Evolutionary conservation across 2,888 invertebrate genomes (phyloP), one percentile per base, ranked within the genome.

Genomic region (Hirtodrosophila trivittata): DNA sequence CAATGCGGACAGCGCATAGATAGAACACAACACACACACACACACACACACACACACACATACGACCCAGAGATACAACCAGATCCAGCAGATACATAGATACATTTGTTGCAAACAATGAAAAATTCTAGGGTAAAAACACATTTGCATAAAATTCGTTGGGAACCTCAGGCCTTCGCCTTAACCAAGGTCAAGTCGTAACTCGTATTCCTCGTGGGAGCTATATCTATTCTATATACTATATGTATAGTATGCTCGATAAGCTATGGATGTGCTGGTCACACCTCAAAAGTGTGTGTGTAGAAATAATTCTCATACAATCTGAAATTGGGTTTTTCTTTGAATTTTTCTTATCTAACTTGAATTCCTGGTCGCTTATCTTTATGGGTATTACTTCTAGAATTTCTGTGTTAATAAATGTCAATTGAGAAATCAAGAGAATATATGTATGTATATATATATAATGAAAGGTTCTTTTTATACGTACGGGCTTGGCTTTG

Each of bases 401-500:
- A 2, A 21, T 21, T 3, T 21, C 2, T 21, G 2, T 21, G 5
- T 5, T 21, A 21, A 9, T 37, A 51, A 39, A 21, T 30, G 41
- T 21, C n/a, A n/a, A n/a, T n/a, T n/a, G n/a, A n/a, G n/a, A n/a
- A n/a, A n/a, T n/a, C n/a, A n/a, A n/a, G n/a, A n/a, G n/a, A 25
- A 9, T 37, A 51, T 42, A 21, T 30, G 41, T 21, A 47, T 58
- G 58, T 37, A 47, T 39, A 42, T 12, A 42, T 10, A 51, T 57
- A 56, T 33, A 66, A 57, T 42, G 39, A 50, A 56, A 21, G 26
- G n/a, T 12, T 12, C n/a, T 62, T 49, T 54, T 43, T 62, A 73
- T 89, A 88, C 88, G 51, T 89, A 88, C 88, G 77, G 86, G 83
- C 71, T 89, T 89, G 51, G 86, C 75, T 88, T 89, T 89, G 64